Percentiles rank a stretch among this genome's conserved stretches.
phyloP scores from a whole-genome alignment of 2,113 vertebrate genomes.

The Catharus fuscescens region DNA sequence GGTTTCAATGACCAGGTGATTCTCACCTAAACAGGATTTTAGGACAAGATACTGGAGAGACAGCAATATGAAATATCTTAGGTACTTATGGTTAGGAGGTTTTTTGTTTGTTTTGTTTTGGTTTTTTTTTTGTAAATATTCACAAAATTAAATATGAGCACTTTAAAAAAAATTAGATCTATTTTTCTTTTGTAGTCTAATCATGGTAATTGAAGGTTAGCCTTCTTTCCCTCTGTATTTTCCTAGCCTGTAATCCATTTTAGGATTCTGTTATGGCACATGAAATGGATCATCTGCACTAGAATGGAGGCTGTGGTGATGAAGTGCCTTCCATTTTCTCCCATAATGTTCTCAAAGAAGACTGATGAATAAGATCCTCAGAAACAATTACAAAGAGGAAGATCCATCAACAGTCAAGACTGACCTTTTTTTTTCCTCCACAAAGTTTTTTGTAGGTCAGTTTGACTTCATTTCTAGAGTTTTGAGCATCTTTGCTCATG shows the following conservation, averaged over 20 bases:
- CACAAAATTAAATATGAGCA: fast-evolving
- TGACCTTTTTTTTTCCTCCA: background rate
- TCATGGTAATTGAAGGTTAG: background rate
- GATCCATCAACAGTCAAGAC: slow-evolving; percentile 12
- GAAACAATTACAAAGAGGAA: slow-evolving; percentile 34
- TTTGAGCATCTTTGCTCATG: background rate
- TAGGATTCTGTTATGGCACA: background rate
- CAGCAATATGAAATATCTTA: background rate
- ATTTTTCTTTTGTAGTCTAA: background rate
- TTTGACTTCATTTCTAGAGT: background rate
- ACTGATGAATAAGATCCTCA: slow-evolving; percentile 3
- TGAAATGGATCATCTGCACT: slow-evolving; percentile 5
- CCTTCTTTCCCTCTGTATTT: background rate
- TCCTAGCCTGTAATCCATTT: background rate
- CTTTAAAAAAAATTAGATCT: background rate
- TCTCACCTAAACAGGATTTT: background rate
- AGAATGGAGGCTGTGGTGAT: background rate
- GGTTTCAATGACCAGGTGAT: background rate
- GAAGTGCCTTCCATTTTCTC: background rate
- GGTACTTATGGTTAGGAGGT: background rate
- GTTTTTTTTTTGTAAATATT: background rate
- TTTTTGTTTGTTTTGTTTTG: background rate
- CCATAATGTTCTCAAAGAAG: background rate
- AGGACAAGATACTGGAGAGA: background rate
- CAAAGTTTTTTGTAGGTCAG: background rate